Evolutionary conservation across 2,888 invertebrate genomes (phyloP).

Genomic region (Euplagia quadripunctaria): DNA sequence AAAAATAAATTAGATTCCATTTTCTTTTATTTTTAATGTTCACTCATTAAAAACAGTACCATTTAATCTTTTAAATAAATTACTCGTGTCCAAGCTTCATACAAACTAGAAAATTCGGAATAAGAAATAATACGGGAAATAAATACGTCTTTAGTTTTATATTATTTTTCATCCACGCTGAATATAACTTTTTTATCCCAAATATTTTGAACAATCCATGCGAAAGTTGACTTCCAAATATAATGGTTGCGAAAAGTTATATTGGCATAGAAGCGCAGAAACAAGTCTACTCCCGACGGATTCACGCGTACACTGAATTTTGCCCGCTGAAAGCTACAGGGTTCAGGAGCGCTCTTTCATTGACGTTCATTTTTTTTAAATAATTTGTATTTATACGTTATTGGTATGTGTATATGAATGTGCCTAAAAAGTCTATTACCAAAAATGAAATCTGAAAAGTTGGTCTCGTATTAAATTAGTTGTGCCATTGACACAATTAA

Average conservation of each 20-base stretch:
- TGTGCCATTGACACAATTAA: too few species aligned
- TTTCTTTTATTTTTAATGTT: slow-evolving; percentile 28
- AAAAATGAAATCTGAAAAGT: not conserved
- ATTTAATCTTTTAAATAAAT: not conserved
- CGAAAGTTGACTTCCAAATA: slow-evolving; percentile 6
- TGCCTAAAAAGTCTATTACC: too few species aligned
- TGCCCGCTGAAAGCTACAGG: slow-evolving; percentile 28
- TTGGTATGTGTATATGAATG: too few species aligned
- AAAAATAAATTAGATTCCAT: slow-evolving; percentile 69
- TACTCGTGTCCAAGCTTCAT: not conserved
- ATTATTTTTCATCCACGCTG: not conserved
- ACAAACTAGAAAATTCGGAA: not conserved
- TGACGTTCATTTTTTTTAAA: not conserved
- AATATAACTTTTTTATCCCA: not conserved
- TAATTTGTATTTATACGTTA: too few species aligned
- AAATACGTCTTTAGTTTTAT: not conserved
- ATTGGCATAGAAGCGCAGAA: slow-evolving; percentile 14
- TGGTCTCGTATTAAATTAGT: not conserved
- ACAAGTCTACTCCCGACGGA: slow-evolving; percentile 38
- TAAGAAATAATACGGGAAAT: not conserved
- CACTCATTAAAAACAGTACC: not conserved
- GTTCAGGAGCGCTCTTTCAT: not conserved
- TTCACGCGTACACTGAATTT: slow-evolving; percentile 46
- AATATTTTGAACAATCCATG: not conserved
- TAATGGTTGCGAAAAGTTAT: slow-evolving; percentile 33